Evolutionary conservation across 2,113 vertebrate species (phyloP).

Genomic region (Vombatus ursinus): DNA sequence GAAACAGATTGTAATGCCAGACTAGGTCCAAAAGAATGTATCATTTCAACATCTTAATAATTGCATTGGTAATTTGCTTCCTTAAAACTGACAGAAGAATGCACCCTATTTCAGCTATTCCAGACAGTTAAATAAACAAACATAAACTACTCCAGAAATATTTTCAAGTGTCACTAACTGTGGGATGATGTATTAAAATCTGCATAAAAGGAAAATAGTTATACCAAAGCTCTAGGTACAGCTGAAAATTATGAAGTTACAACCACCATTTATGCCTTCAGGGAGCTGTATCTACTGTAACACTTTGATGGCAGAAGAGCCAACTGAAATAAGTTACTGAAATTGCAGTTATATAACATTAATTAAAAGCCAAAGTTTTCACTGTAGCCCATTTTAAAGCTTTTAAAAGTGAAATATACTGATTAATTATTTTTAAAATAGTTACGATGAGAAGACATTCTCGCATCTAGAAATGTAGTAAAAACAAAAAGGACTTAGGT

Average conservation of each 20-base stretch:
- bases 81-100: background rate
- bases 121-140: background rate
- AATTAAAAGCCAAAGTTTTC: background rate
- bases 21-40: background rate
- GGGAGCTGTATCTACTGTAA: background rate
- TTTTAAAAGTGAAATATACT: background rate
- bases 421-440: background rate
- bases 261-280: background rate
- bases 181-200: background rate
- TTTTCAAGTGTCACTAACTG: background rate
- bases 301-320: background rate
- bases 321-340: background rate
- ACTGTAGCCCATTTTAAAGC: background rate
- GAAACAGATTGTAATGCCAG: background rate
- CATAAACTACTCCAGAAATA: background rate
- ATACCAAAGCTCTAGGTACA: background rate
- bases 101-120: background rate
- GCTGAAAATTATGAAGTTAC: background rate
- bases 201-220: background rate
- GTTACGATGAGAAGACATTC: background rate
- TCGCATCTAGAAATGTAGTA: background rate
- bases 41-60: background rate
- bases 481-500: background rate
- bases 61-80: background rate
- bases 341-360: background rate